phyloP scores from a whole-genome alignment of 2,113 vertebrate species.

The Ptilorrhoa leucosticta region DNA sequence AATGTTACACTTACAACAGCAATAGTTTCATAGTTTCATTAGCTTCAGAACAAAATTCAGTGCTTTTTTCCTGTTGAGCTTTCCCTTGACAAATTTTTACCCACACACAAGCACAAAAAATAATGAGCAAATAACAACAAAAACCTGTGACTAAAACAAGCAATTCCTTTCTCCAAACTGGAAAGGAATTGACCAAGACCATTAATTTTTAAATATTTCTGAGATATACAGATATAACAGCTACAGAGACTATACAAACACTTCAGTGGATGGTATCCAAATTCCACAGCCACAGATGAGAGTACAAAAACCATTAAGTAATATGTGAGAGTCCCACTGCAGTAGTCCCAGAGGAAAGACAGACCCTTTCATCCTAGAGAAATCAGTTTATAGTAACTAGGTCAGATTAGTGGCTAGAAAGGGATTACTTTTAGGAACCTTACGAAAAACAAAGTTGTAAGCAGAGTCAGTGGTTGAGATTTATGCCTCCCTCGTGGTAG shows the following conservation, averaged over 20 bases:
- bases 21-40: neutral
- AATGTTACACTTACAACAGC: neutral
- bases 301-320: neutral
- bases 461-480: neutral
- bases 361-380: neutral
- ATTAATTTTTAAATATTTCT: neutral
- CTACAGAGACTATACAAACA: neutral
- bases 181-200: neutral
- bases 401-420: neutral
- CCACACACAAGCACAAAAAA: neutral
- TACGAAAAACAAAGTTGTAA: neutral
- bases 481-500: neutral
- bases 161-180: neutral
- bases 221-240: neutral
- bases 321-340: neutral
- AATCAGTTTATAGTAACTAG: conserved; percentile 23
- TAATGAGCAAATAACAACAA: neutral
- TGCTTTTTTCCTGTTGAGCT: neutral
- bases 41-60: neutral
- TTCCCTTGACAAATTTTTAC: neutral
- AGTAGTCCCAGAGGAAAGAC: neutral
- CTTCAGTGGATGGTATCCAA: neutral
- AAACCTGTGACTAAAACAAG: neutral
- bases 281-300: neutral
- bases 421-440: conserved; percentile 19